Evolutionary conservation across 2,113 vertebrate genomes (phyloP).

Genomic region (Oostethus manadensis): DNA sequence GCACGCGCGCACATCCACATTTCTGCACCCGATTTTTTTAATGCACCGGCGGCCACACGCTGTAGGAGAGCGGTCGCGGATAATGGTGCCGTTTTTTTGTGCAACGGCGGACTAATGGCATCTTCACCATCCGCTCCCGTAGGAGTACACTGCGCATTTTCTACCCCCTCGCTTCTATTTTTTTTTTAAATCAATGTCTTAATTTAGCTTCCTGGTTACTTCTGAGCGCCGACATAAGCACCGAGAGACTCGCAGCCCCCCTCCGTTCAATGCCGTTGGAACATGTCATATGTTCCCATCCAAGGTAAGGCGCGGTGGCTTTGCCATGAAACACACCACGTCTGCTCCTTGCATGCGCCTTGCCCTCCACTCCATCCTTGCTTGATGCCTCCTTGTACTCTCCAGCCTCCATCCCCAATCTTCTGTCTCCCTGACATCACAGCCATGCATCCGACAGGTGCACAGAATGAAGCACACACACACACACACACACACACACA

Average conservation of each 20-base stretch:
- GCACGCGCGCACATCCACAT: conserved; percentile 29
- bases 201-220: conserved; percentile 44
- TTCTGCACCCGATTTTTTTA: conserved; percentile 57
- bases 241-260: conserved; percentile 64
- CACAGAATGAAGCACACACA: conserved; percentile 33
- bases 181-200: conserved; percentile 32
- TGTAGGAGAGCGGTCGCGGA: conserved; percentile 63
- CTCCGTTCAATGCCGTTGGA: conserved; percentile 73
- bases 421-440: conserved; percentile 19
- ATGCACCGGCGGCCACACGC: conserved; percentile 52
- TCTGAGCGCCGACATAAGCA: conserved; percentile 63
- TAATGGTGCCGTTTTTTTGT: conserved; percentile 57
- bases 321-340: too few relatives aligned
- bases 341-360: neutral
- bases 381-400: conserved; percentile 42
- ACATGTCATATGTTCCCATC: conserved; percentile 82
- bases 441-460: conserved; percentile 56
- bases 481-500: conserved; percentile 12
- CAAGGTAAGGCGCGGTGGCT: conserved; percentile 69
- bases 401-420: conserved; percentile 34
- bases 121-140: conserved; percentile 60
- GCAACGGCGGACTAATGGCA: conserved; percentile 64
- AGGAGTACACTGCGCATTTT: conserved; percentile 32
- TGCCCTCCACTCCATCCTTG: conserved; percentile 47
- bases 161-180: conserved; percentile 19